Evolutionary conservation across 1,140 invertebrate species (phyloP), one percentile per base, ranked within the genome.

Genomic region (Ctenoplectra terminalis): DNA sequence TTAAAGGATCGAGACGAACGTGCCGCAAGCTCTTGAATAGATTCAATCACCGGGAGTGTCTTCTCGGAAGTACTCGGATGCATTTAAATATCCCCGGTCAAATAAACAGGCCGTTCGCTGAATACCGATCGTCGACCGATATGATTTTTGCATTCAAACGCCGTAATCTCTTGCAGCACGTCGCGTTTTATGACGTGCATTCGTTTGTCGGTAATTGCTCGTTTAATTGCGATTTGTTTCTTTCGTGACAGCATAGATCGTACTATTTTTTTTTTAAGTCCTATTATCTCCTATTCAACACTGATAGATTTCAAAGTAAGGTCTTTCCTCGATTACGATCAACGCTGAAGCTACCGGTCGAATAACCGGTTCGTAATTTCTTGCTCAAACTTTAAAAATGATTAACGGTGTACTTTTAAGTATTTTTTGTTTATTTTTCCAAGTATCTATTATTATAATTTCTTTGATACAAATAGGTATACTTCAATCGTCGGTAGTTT

Each of bases 1-100:
- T 84, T 79, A 87, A 76, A 52, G 80, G 77, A 76, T 54, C 71
- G 81, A 69, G 64, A 4, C 75, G 83, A 87, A 85, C 72, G 66
- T 76, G 78, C 84, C 46, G 89, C 82, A 88, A 90, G 84, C 81
- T 85, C 70, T 88, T 84, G 76, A 85, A 85, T 77, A 90, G 89
- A 88, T 90, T 86, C 89, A 90, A 91, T 91, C 89, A 86, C 76
- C 82, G 85, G 89, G 89, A 89, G 88, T 88, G 90, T 89, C 88
- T 92, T 92, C 90, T 90, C 87, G 88, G 90, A 92, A 92, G 88
- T 84, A 72, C 86, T 84, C 85, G 87, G 90, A 88, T 89, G 90
- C 87, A 90, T 89, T 90, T 85, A 87, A 90, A 90, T 90, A 88
- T 48, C 75, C 75, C 78, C 70, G 54, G 77, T 84, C 83, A 78